Conservation (phyloP, 2,888 invertebrate species). For the Apodemia zela region DNA sequence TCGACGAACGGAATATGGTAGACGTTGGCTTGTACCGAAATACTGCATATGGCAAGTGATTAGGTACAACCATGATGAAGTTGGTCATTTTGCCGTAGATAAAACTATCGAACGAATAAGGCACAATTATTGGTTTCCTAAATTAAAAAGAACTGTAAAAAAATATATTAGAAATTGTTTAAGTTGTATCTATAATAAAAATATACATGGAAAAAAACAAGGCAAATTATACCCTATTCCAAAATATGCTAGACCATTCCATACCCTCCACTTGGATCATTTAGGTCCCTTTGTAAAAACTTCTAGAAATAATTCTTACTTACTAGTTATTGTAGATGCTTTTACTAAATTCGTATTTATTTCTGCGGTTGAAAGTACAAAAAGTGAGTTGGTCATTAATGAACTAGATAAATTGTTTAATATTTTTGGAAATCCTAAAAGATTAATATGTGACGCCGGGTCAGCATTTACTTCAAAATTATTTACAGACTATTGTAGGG, state of each 20-base stretch:
- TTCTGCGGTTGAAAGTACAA: slow-evolving; percentile 7
- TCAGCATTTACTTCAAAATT: slow-evolving; percentile 34
- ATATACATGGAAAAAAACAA: slow-evolving; percentile 23
- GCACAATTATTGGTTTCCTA: background rate
- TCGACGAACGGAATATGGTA: slow-evolving; percentile 27
- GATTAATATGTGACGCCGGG: slow-evolving; percentile 27
- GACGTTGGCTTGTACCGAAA: slow-evolving; percentile 36
- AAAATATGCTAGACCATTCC: slow-evolving; percentile 36
- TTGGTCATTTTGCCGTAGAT: background rate
- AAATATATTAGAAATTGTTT: too few species aligned
- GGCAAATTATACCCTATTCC: slow-evolving; percentile 30
- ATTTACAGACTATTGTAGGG: slow-evolving; percentile 30
- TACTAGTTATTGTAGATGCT: slow-evolving; percentile 19
- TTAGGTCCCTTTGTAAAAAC: slow-evolving; percentile 19
- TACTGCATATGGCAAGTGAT: background rate
- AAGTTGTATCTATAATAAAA: background rate
- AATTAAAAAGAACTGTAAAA: background rate
- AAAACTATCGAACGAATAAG: background rate
- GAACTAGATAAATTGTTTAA: slow-evolving; percentile 20
- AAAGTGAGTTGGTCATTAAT: slow-evolving; percentile 8
- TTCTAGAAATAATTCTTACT: slow-evolving; percentile 12
- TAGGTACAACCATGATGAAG: background rate
- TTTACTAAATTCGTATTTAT: slow-evolving; percentile 22
- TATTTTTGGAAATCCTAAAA: slow-evolving; percentile 20
- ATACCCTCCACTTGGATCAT: slow-evolving; percentile 39